A percentile compares a stretch with the other conserved stretches of the same genome.
These are phyloP conservation scores for Puntigrus tetrazona DNA, from an alignment of 2,113 vertebrate genomes.

Conservation along the genomic window DNA sequence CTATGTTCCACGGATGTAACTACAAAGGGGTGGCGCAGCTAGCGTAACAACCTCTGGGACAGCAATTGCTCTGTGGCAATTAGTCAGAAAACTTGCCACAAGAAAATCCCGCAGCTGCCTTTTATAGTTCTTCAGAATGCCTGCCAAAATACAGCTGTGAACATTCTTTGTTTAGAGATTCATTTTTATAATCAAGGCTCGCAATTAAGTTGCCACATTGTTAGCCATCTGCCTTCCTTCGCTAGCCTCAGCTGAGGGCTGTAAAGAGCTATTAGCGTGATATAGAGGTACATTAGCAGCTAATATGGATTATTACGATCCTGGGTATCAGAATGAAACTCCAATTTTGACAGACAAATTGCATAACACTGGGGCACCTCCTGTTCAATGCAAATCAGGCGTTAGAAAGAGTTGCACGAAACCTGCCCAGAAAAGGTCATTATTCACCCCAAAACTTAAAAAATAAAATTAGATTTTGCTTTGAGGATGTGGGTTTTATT, in stretches of 20 bases:
- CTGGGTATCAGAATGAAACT: not conserved
- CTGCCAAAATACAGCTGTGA: constrained; percentile 60
- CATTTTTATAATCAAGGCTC: constrained; percentile 63
- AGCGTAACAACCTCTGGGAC: constrained; percentile 31
- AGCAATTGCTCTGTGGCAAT: constrained; percentile 40
- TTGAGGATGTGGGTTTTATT: not conserved
- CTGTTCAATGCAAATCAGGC: not conserved
- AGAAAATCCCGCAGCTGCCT: constrained; percentile 37
- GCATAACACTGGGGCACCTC: not conserved
- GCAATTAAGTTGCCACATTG: constrained; percentile 54
- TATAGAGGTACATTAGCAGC: not conserved
- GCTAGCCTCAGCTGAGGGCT: constrained; percentile 5
- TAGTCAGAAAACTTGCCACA: constrained; percentile 44
- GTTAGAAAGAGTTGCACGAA: not conserved
- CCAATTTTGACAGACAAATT: constrained; percentile 12
- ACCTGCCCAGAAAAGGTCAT: not conserved
- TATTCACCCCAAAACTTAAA: not conserved
- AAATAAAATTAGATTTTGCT: not conserved
- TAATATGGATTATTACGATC: constrained; percentile 22
- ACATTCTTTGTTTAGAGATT: constrained; percentile 56
- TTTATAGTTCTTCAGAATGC: constrained; percentile 15
- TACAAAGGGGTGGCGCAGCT: constrained; percentile 24
- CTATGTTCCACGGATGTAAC: constrained; percentile 37
- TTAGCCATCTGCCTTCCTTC: constrained; percentile 40
- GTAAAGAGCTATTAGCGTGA: constrained; percentile 37